Evolutionary conservation across 2,113 vertebrate species (phyloP).

Genomic region (Entelurus aequoreus): DNA sequence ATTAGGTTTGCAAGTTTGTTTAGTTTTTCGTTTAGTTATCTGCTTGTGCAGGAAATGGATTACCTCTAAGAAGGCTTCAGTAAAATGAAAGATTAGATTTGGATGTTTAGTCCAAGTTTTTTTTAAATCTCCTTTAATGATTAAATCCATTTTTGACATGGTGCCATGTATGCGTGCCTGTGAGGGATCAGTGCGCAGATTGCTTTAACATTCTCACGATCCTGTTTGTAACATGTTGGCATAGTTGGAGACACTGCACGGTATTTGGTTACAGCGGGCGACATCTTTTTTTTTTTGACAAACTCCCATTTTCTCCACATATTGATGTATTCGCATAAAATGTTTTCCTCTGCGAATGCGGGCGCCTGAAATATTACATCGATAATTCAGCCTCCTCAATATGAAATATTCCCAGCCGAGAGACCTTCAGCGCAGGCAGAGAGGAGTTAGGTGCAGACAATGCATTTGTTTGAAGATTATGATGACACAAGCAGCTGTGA

Average conservation of each 20-base stretch:
- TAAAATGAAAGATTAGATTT: slow-evolving; percentile 65
- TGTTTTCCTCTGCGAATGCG: neutral
- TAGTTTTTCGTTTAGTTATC: slow-evolving; percentile 35
- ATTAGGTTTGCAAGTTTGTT: slow-evolving; percentile 43
- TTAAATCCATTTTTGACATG: slow-evolving; percentile 61
- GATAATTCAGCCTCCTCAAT: slow-evolving; percentile 8
- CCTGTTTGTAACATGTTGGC: slow-evolving; percentile 47
- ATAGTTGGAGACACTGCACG: slow-evolving; percentile 34
- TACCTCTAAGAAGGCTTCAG: slow-evolving; percentile 58
- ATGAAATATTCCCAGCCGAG: slow-evolving; percentile 10
- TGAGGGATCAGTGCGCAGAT: slow-evolving; percentile 57
- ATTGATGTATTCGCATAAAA: slow-evolving; percentile 11
- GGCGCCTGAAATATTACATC: slow-evolving; percentile 2
- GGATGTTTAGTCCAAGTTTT: slow-evolving; percentile 50
- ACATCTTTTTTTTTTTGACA: slow-evolving; percentile 4
- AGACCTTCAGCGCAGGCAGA: slow-evolving; percentile 19
- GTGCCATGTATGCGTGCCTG: slow-evolving; percentile 42
- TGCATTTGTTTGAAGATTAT: slow-evolving; percentile 56
- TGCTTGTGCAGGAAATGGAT: slow-evolving; percentile 62
- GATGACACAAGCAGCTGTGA: slow-evolving; percentile 55
- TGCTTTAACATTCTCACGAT: slow-evolving; percentile 53
- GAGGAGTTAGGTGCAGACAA: slow-evolving; percentile 14
- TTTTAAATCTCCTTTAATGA: slow-evolving; percentile 50
- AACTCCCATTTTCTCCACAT: slow-evolving; percentile 24
- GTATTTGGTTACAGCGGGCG: slow-evolving; percentile 17